Base-by-base conservation (phyloP, 2,888 invertebrate species). In the Plebejus argus region DNA sequence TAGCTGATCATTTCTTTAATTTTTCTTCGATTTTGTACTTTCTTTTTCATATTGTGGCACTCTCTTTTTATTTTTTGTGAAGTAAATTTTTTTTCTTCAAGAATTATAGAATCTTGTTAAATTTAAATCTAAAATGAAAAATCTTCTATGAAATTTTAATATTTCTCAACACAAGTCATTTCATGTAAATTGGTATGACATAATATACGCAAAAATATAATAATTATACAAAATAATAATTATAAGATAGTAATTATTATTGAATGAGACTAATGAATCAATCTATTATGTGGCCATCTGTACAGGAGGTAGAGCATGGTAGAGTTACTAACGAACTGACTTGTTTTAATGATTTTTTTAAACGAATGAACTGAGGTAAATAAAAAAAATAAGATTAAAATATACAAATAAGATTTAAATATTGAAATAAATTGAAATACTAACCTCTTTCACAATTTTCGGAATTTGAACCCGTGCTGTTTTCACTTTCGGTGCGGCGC, bases 401-500 rank as follows among this genome's bases (percentile, higher is more conserved):
- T n/a, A 2, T 20, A 20, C 0, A 20, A 58, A 58, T n/a, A 58
- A 20, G 4, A 20, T 56, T 61, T 23, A 49, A 53, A 53, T 53
- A n/a, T 71, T 20, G 35, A n/a, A 39, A 45, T 23, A 72, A 45
- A 5, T 45, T 45, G 45, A 28, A 66, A 18, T 66, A 74, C 74
- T 74, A 84, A 93, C 93, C 88, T 84, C 90, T 81, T 83, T 89
- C 89, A 80, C 85, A 88, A 81, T 83, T 90, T 83, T 88, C 86
- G 61, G 87, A 83, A 79, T 86, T 87, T 75, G 92, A 91, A 82
- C 85, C 86, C 76, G 85, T 87, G 85, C 93, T 94, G 81, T 87
- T 91, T 84, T 93, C 94, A 87, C 94, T 94, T 82, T 90, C 91
- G 7, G 91, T 89, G 53, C 94, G 90, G 76, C 83, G 88, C 83